These are phyloP conservation scores for Mesembrinibis cayennensis DNA, from an alignment of 2,113 vertebrate genomes.

Conservation along the genomic window DNA sequence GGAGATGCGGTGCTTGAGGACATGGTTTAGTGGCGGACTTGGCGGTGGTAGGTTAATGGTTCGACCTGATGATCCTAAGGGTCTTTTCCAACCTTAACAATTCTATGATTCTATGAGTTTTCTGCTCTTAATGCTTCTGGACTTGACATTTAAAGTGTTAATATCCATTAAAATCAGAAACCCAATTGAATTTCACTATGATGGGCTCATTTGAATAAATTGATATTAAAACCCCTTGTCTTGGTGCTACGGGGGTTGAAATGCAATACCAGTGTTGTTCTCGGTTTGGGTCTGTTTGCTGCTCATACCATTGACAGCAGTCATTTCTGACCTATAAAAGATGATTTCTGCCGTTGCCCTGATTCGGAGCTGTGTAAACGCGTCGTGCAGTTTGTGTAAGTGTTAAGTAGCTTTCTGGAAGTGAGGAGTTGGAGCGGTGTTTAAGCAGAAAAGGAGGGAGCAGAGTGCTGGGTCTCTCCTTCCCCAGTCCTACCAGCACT, in stretches of 20 bases:
- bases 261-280: accelerated
- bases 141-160: background rate
- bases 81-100: too few species aligned
- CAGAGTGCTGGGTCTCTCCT: background rate
- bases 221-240: background rate
- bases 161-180: background rate
- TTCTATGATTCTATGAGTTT: background rate
- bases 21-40: too few species aligned
- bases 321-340: background rate
- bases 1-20: too few species aligned
- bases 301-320: accelerated
- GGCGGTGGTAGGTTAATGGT: too few species aligned
- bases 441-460: background rate
- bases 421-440: accelerated
- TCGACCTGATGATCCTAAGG: too few species aligned
- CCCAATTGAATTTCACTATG: background rate
- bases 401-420: background rate
- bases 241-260: background rate
- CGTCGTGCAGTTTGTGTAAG: accelerated
- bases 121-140: background rate
- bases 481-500: background rate
- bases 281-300: background rate
- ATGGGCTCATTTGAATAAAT: too few species aligned
- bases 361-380: background rate
- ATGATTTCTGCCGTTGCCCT: background rate